Percentiles rank a stretch among this genome's conserved stretches.
These are phyloP conservation scores for Hyperoodon ampullatus DNA, from an alignment of 2,113 vertebrate species.

Conservation along the genomic window DNA sequence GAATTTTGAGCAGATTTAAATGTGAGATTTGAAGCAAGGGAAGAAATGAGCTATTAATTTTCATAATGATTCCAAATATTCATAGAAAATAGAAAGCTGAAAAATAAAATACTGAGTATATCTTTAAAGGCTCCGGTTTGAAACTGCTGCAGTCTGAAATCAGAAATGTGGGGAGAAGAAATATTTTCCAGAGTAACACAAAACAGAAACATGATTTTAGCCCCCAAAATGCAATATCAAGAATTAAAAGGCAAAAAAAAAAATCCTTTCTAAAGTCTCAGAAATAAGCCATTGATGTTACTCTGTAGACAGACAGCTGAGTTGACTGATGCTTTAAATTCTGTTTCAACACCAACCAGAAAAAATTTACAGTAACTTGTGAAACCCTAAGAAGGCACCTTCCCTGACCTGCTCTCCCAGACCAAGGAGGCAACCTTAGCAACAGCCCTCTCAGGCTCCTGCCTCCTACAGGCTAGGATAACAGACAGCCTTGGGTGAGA, in stretches of 20 bases:
- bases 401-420: background rate
- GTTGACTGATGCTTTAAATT: background rate
- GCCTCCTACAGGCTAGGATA: background rate
- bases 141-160: background rate
- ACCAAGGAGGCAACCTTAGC: no score
- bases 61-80: background rate
- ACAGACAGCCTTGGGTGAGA: background rate
- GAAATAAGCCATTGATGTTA: background rate
- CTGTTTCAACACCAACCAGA: background rate
- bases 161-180: background rate
- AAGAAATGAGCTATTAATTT: constrained; percentile 1
- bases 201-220: background rate
- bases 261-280: background rate
- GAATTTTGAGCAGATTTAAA: background rate
- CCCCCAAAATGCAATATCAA: background rate
- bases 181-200: background rate
- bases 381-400: background rate
- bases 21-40: background rate
- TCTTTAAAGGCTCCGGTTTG: background rate
- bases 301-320: background rate
- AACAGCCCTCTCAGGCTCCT: background rate
- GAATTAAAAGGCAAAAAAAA: background rate
- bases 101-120: constrained; percentile 33
- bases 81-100: background rate
- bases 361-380: background rate